Evolutionary conservation across 2,113 vertebrate genomes (phyloP), one percentile per base, ranked within the genome.

Genomic region (Salvelinus alpinus): DNA sequence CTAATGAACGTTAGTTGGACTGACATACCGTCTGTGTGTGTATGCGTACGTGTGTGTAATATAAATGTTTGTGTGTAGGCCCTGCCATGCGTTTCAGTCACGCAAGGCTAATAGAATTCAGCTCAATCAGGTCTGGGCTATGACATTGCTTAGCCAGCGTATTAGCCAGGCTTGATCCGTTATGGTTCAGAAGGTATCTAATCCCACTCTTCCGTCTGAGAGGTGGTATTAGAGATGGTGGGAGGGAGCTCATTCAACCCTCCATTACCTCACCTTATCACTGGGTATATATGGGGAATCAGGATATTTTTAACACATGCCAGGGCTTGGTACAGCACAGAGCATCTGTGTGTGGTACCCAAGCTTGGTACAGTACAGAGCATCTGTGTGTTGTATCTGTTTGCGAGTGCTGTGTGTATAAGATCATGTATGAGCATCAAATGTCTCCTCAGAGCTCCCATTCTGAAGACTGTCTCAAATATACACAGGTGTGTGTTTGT

Each of bases 1-100:
- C 82, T 86, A 81, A 84, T 80, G 51, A 75, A 77, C 74, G 3
- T 38, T n/a, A 84, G 79, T 71, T 64, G 66, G 74, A 64, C 75
- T 71, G 38, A 4, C 14, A 73, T 71, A 44, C 11, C 38, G 38
- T 5, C 4, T 31, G 31, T 38, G 34, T 6, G 7, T 38, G 34
- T 38, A 38, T 38, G 34, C 34, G 34, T 8, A 12, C 14, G 13
- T 54, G 48, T 54, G 13, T 54, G 14, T 18, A 44, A 44, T 44
- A 44, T 44, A 9, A 11, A 44, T 44, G 38, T 44, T 44, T 44
- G 38, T 44, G 38, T 44, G 8, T 44, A 11, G 38, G 38, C 38
- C 16, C 51, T 54, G 25, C 27, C 20, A 16, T 76, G 73, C 71
- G 76, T 85, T 62, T 25, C 74, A 67, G 82, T 83, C 81, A 84